These are phyloP conservation scores for Drosophila watanabei DNA, from an alignment of 1,140 invertebrate species.

Conservation along the genomic window DNA sequence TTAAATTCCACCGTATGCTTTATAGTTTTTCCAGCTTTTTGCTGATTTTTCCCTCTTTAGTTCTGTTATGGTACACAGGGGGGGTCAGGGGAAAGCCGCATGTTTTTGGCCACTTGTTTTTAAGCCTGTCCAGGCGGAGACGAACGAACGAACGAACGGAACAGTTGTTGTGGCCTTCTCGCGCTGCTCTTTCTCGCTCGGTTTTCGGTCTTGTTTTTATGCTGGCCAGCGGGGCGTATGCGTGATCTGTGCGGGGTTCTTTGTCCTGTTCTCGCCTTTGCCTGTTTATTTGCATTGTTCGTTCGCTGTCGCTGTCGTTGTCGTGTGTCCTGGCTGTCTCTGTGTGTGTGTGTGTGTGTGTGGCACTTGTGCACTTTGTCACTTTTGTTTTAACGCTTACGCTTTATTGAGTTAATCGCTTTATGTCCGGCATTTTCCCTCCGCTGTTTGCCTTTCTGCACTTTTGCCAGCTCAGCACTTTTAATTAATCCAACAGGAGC, in stretches of 20 bases:
- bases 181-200: neutral
- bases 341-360: slow-evolving; percentile 16
- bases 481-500: slow-evolving; percentile 64
- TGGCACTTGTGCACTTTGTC: slow-evolving; percentile 63
- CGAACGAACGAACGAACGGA: slow-evolving; percentile 9
- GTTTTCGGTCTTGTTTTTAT: slow-evolving; percentile 22
- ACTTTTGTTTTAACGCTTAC: slow-evolving; percentile 75
- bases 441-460: slow-evolving; percentile 68
- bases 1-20: slow-evolving; percentile 5
- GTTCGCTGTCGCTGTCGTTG: slow-evolving; percentile 18
- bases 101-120: slow-evolving; percentile 60
- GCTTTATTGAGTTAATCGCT: slow-evolving; percentile 78
- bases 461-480: slow-evolving; percentile 75
- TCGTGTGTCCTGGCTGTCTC: slow-evolving; percentile 11
- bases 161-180: slow-evolving; percentile 36
- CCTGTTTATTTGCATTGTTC: slow-evolving; percentile 66
- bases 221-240: slow-evolving; percentile 47
- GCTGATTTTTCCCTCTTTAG: slow-evolving; percentile 15
- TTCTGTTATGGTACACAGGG: slow-evolving; percentile 21
- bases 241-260: slow-evolving; percentile 43
- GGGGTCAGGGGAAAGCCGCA: slow-evolving; percentile 44
- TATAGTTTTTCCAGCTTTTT: slow-evolving; percentile 1
- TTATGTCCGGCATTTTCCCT: slow-evolving; percentile 55
- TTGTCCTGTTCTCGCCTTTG: slow-evolving; percentile 44
- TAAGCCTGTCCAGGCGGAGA: slow-evolving; percentile 41